Percentiles rank a stretch among this genome's conserved stretches.
These are phyloP conservation scores for Polyommatus icarus DNA, from an alignment of 2,888 invertebrate genomes.

Conservation along the genomic window DNA sequence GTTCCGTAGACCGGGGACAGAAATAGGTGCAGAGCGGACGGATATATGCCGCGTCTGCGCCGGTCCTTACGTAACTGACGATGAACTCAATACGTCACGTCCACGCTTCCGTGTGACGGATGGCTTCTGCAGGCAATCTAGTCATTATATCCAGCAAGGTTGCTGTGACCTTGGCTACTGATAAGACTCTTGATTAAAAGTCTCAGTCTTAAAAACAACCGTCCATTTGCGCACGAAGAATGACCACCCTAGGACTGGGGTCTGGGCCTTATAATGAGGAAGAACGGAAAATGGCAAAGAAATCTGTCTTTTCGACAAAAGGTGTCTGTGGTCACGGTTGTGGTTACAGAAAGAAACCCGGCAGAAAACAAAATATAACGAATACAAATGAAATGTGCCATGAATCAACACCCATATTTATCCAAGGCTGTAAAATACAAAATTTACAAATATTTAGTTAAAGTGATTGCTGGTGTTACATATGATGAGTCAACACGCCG, in stretches of 20 bases:
- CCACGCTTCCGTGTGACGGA: constrained; percentile 70
- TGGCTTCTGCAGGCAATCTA: constrained; percentile 55
- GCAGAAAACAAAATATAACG: neutral
- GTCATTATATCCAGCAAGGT: constrained; percentile 51
- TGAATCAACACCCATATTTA: constrained; percentile 1
- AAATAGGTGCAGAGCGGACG: constrained; percentile 56
- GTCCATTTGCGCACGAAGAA: neutral
- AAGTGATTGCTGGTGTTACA: constrained; percentile 12
- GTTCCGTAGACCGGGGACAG: constrained; percentile 48
- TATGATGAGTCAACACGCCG: constrained; percentile 7
- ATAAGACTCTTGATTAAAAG: neutral
- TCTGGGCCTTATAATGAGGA: neutral
- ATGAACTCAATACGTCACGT: constrained; percentile 75
- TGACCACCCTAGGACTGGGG: neutral
- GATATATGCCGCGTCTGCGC: constrained; percentile 73
- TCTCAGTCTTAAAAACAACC: neutral
- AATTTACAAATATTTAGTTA: constrained; percentile 28
- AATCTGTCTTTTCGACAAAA: neutral
- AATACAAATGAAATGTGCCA: neutral
- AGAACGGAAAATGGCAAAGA: neutral
- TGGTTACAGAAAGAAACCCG: neutral
- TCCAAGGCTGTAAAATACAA: neutral
- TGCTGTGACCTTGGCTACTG: constrained; percentile 52
- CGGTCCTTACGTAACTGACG: constrained; percentile 75
- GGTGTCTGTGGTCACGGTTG: neutral